These are phyloP conservation scores for Hirundo rustica DNA, from an alignment of 2,797 vertebrate species.

Conservation along the genomic window DNA sequence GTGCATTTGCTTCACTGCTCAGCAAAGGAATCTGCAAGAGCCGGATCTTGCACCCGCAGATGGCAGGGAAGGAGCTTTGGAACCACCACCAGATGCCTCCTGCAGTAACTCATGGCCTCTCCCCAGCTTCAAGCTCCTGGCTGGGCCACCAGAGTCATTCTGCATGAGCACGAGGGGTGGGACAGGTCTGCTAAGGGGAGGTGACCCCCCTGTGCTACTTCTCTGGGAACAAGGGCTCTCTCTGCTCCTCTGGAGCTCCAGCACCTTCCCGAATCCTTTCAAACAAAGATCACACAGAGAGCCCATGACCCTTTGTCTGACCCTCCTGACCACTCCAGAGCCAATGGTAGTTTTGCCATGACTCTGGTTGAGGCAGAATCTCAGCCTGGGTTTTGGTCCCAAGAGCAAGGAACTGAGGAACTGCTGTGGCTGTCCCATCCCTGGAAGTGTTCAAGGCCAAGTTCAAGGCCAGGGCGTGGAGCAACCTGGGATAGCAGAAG, in stretches of 20 bases:
- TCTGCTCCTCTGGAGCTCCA: background rate
- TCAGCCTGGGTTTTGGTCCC: background rate
- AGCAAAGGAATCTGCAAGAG: background rate
- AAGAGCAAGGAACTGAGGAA: background rate
- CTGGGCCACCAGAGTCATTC: background rate
- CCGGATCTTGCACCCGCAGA: background rate
- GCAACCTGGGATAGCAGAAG: fast-evolving
- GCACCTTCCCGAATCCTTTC: background rate
- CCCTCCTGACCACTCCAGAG: background rate
- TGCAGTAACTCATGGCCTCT: fast-evolving
- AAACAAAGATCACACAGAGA: background rate
- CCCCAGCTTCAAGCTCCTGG: background rate
- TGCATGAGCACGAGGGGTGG: background rate
- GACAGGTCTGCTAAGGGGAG: background rate
- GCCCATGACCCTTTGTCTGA: fast-evolving
- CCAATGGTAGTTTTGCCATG: fast-evolving
- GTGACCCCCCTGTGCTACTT: fast-evolving
- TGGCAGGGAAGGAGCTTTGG: background rate
- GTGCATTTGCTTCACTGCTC: slow-evolving; percentile 25
- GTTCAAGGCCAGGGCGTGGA: fast-evolving
- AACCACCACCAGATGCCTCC: background rate
- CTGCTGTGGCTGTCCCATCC: background rate
- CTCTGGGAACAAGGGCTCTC: background rate
- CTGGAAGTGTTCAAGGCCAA: background rate
- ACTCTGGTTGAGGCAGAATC: background rate